Percentiles rank a stretch among this genome's conserved stretches.
Evolutionary conservation across 2,888 invertebrate species (phyloP).

Genomic region (Agrochola litura): DNA sequence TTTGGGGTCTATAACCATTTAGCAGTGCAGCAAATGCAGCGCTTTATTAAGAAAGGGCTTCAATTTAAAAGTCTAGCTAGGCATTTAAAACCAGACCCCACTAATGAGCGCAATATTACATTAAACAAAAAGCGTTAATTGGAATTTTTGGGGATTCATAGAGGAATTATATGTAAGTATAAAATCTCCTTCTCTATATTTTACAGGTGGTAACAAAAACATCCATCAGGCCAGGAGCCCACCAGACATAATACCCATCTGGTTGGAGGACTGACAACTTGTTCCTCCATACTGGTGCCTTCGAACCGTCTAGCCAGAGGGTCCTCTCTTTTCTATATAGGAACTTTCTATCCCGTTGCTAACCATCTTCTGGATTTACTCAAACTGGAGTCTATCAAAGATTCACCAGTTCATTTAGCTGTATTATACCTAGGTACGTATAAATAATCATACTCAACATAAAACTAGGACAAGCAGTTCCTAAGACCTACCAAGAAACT

Average conservation of each 20-base stretch:
- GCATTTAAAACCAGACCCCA: neutral
- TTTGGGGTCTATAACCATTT: conserved; percentile 56
- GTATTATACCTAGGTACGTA: neutral
- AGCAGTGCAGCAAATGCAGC: conserved; percentile 58
- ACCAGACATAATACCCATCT: neutral
- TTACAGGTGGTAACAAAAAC: neutral
- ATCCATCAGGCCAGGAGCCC: neutral
- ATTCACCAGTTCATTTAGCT: neutral
- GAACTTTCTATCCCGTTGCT: no score
- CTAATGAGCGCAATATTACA: neutral
- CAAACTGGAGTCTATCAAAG: neutral
- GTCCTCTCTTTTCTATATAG: no score
- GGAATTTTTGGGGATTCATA: neutral
- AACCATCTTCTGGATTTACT: neutral
- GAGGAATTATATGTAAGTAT: neutral
- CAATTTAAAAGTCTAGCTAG: neutral
- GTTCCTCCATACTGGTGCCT: neutral
- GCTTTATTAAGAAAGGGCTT: conserved; percentile 36
- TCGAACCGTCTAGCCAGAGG: neutral
- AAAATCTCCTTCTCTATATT: neutral
- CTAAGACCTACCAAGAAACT: neutral
- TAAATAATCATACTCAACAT: no score
- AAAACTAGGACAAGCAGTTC: no score
- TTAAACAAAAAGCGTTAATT: neutral
- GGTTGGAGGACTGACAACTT: neutral